Percentiles rank a stretch among this genome's conserved stretches.
Conservation (phyloP, 1,140 invertebrate genomes). For the Cotesia chilonis region DNA sequence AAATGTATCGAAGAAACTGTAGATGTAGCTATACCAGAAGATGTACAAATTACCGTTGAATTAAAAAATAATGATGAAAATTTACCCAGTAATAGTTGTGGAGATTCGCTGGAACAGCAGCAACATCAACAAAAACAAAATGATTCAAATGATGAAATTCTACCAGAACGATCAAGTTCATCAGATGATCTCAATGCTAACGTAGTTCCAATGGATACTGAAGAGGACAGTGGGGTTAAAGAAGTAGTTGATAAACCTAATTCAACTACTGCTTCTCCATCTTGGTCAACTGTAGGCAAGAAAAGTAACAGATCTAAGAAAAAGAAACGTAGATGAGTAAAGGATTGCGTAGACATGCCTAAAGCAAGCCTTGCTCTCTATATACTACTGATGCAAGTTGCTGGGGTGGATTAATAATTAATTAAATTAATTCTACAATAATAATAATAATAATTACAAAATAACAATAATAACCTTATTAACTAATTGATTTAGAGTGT, state of each 20-base stretch:
- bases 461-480: slow-evolving; percentile 4
- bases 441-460: not conserved
- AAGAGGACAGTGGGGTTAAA: slow-evolving; percentile 43
- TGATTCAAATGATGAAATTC: slow-evolving; percentile 49
- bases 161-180: slow-evolving; percentile 52
- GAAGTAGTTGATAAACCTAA: slow-evolving; percentile 40
- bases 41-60: no score
- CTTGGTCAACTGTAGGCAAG: slow-evolving; percentile 49
- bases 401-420: slow-evolving; percentile 57
- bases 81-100: not conserved
- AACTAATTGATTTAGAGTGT: not conserved
- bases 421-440: not conserved
- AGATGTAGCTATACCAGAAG: no score
- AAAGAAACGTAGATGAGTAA: slow-evolving; percentile 65
- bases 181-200: slow-evolving; percentile 53
- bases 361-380: slow-evolving; percentile 63
- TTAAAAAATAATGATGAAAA: not conserved
- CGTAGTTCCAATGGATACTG: slow-evolving; percentile 46
- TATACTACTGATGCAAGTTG: slow-evolving; percentile 62
- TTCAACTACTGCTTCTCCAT: slow-evolving; percentile 42
- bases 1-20: no score
- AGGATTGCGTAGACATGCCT: slow-evolving; percentile 64
- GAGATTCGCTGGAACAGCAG: slow-evolving; percentile 7
- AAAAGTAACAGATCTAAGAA: slow-evolving; percentile 63
- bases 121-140: slow-evolving; percentile 48